These are phyloP conservation scores for Eufriesea mexicana DNA, from an alignment of 1,140 invertebrate species.

Conservation along the genomic window DNA sequence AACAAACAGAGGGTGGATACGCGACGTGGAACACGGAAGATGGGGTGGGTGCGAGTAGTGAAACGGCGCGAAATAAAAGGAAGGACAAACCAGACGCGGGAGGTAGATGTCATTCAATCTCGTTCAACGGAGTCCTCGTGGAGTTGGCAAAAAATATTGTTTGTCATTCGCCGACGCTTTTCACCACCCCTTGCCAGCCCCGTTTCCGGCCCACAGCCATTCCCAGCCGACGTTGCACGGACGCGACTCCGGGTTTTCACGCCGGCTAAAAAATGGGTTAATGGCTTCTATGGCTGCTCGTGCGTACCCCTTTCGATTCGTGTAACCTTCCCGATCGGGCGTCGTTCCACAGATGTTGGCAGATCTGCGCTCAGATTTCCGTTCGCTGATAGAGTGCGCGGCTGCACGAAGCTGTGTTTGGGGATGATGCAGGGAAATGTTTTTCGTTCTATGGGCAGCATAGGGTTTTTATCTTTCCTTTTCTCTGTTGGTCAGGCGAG, in stretches of 20 bases:
- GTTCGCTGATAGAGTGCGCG: too few species aligned
- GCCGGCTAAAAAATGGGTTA: constrained; percentile 21
- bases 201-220: not conserved
- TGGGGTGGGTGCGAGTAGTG: not conserved
- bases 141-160: constrained; percentile 42
- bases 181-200: not conserved
- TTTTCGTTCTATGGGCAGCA: too few species aligned
- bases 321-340: too few species aligned
- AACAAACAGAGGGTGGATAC: not conserved
- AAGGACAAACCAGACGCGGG: constrained; percentile 20
- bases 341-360: not conserved
- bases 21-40: not conserved
- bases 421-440: too few species aligned
- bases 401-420: too few species aligned
- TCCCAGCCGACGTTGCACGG: not conserved
- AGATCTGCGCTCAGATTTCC: too few species aligned
- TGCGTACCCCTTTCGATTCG: not conserved
- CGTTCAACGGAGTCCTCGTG: constrained; percentile 8
- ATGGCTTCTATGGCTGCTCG: not conserved
- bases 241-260: not conserved
- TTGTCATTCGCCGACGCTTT: constrained; percentile 29
- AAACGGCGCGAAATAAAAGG: constrained; percentile 44
- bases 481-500: too few species aligned
- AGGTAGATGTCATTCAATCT: constrained; percentile 40
- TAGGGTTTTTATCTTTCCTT: too few species aligned